Evolutionary conservation across 1,140 invertebrate species (phyloP), one percentile per base, ranked within the genome.

Genomic region (Conus betulinus): DNA sequence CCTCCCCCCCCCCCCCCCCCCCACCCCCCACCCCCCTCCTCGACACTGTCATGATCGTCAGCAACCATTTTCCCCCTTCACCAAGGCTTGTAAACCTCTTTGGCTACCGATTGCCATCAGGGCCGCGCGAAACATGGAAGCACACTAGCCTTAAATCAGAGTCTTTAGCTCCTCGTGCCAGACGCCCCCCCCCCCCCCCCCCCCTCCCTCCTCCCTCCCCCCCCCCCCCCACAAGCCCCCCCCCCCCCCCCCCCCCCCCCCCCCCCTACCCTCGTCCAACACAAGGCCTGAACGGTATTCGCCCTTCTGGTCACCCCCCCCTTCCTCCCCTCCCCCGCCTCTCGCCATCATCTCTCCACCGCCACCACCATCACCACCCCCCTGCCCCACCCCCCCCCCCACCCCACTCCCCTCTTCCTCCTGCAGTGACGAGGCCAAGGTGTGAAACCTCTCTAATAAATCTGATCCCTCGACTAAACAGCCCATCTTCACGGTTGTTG

Each of bases 61-160:
- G n/a, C 23, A 23, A 84, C 55, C n/a, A 63, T 84, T 84, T 83
- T 25, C 82, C 82, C 60, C 60, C 60, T 63, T 63, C 82, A 63
- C 55, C 52, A 8, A 5, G 81, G 57, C 20, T 53, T 84, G 53
- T n/a, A n/a, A 84, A 83, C 20, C 11, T 23, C 10, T 79, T 20
- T 11, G 27, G 55, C 27, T 84, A 7, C 82, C n/a, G 82, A 84
- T 84, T 67, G 55, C 53, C 53, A 84, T 84, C 82, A 84, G 55
- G 39, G 82, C 25, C n/a, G 20, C 5, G 25, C 55, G 10, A 15
- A 84, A 84, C 82, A 84, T 84, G 82, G 82, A 84, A 84, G 52
- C 53, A 84, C 82, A 84, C 82, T 84, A 84, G 82, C 55, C 27
- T 84, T 84, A 84, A 84, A 84, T 84, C 53, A 84, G 82, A 53